These are phyloP conservation scores for Catostylus mosaicus DNA, from an alignment of 30 jellyfish, hydroid and myxozoan genomes.

Conservation along the genomic window DNA sequence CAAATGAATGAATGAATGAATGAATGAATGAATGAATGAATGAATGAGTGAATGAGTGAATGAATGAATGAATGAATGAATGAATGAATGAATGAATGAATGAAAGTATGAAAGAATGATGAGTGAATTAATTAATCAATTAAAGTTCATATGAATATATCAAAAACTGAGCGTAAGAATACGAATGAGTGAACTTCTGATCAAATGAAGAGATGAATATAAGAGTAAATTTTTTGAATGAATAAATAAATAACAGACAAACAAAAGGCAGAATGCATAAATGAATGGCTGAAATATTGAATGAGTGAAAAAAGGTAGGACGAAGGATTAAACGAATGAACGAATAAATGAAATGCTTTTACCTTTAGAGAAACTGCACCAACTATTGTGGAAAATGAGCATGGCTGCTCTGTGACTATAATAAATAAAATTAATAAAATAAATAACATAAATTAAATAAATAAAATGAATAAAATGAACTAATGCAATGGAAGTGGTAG, in stretches of 20 bases:
- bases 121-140: background rate
- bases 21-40: background rate
- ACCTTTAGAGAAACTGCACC: slow-evolving; percentile 92
- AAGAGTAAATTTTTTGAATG: background rate
- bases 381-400: slow-evolving; percentile 85
- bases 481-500: too few species aligned
- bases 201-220: background rate
- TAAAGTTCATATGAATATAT: background rate
- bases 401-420: slow-evolving; percentile 83
- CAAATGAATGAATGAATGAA: background rate
- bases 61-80: background rate
- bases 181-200: background rate
- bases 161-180: background rate
- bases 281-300: background rate
- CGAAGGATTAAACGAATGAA: background rate
- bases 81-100: background rate
- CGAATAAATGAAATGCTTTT: background rate
- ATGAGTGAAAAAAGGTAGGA: background rate
- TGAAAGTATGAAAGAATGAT: background rate
- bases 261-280: background rate
- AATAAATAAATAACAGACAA: background rate
- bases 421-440: too few species aligned
- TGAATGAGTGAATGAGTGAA: background rate
- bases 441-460: too few species aligned
- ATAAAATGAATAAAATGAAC: too few species aligned